These are phyloP conservation scores for Hesperia comma DNA, from an alignment of 2,888 invertebrate species.

Conservation along the genomic window DNA sequence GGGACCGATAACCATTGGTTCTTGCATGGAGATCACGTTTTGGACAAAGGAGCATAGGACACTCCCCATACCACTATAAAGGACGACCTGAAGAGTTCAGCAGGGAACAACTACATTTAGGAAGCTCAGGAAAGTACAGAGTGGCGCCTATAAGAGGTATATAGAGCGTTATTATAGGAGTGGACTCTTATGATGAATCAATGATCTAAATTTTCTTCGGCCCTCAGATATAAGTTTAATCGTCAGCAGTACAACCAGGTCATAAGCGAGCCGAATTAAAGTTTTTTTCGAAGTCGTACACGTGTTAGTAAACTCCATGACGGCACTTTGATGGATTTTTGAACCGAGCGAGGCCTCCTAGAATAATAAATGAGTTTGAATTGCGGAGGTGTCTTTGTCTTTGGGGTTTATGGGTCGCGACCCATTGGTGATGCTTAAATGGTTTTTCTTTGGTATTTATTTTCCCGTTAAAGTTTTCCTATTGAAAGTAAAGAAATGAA, in stretches of 20 bases:
- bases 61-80: too few species aligned
- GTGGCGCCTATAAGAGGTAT: too few species aligned
- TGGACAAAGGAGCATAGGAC: too few species aligned
- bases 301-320: slow-evolving; percentile 63
- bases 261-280: slow-evolving; percentile 53
- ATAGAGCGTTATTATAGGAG: too few species aligned
- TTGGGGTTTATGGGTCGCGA: slow-evolving; percentile 25
- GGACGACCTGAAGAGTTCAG: too few species aligned
- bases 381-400: slow-evolving; percentile 31
- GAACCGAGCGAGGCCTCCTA: slow-evolving; percentile 51
- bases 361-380: slow-evolving; percentile 51
- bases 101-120: too few species aligned
- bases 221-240: background rate
- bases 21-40: too few species aligned
- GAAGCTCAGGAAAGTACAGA: too few species aligned
- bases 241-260: background rate
- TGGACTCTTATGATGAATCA: too few species aligned
- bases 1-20: too few species aligned
- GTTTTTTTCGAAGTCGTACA: slow-evolving; percentile 57
- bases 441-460: slow-evolving; percentile 30
- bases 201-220: background rate
- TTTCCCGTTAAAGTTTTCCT: slow-evolving; percentile 22
- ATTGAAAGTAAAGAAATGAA: background rate
- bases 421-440: slow-evolving; percentile 24
- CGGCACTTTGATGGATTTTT: slow-evolving; percentile 73